Conservation (phyloP, 2,113 vertebrate genomes). For the Tonatia bakeri region DNA sequence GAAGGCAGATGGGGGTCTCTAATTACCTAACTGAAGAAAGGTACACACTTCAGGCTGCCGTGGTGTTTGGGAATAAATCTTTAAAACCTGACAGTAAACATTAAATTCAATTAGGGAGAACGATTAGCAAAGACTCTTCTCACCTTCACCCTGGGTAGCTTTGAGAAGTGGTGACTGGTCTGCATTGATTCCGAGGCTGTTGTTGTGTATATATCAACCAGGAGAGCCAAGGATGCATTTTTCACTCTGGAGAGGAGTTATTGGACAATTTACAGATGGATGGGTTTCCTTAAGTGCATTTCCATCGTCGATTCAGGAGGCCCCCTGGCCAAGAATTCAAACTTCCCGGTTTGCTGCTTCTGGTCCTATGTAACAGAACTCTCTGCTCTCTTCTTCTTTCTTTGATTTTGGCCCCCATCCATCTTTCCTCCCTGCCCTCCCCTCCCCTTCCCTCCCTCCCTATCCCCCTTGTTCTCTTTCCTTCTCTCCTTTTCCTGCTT, state of each 20-base stretch:
- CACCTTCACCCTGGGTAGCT: background rate
- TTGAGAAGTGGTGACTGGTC: background rate
- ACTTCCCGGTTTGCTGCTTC: background rate
- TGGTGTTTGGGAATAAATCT: constrained; percentile 53
- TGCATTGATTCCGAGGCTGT: background rate
- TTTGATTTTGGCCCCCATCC: rapidly evolving
- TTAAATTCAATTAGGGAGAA: constrained; percentile 56
- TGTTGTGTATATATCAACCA: rapidly evolving
- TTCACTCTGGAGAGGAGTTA: background rate
- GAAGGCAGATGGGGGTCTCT: constrained; percentile 40
- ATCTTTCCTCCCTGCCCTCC: too few relatives aligned
- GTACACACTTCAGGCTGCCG: background rate
- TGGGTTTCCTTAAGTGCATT: background rate
- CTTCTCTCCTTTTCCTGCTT: background rate
- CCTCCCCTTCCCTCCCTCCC: rapidly evolving
- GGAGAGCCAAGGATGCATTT: background rate
- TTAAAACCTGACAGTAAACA: constrained; percentile 53
- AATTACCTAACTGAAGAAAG: constrained; percentile 65
- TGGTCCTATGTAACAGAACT: background rate
- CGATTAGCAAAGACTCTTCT: background rate
- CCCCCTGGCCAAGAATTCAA: background rate
- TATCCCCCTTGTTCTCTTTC: rapidly evolving
- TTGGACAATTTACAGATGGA: rapidly evolving
- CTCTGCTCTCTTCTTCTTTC: background rate
- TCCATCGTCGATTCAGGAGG: background rate